Evolutionary conservation across 1,140 invertebrate species (phyloP).

Genomic region (Thrips palmi): DNA sequence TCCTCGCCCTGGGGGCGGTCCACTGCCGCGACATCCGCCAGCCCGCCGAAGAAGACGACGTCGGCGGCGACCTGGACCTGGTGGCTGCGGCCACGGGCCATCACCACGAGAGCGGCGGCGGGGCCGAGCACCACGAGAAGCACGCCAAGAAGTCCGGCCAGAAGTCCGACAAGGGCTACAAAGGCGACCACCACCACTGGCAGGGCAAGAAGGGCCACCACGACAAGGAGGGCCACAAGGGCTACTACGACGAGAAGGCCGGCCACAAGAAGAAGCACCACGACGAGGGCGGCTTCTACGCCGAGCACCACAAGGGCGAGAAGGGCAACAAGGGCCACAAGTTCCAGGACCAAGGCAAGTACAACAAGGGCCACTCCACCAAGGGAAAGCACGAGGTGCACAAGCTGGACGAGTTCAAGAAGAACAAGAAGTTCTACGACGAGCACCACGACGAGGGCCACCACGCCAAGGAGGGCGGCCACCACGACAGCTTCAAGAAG

Average conservation of each 20-base stretch:
- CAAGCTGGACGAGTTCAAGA: constrained; percentile 51
- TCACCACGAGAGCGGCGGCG: constrained; percentile 31
- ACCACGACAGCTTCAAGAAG: constrained; percentile 37
- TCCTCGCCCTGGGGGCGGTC: too few relatives aligned
- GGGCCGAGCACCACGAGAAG: constrained; percentile 34
- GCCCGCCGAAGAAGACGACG: neutral
- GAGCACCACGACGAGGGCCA: constrained; percentile 40
- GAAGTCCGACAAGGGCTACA: constrained; percentile 33
- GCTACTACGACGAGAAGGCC: constrained; percentile 39
- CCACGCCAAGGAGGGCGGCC: constrained; percentile 36
- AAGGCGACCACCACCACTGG: constrained; percentile 37
- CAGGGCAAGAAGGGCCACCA: constrained; percentile 47
- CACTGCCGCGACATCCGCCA: too few relatives aligned
- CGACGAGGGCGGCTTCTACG: constrained; percentile 25
- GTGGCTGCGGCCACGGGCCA: constrained; percentile 18
- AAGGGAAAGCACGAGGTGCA: constrained; percentile 46
- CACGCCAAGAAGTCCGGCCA: constrained; percentile 34
- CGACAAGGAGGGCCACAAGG: constrained; percentile 41
- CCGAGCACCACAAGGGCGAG: constrained; percentile 32
- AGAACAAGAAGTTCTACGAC: constrained; percentile 47
- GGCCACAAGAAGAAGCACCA: constrained; percentile 45
- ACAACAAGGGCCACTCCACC: constrained; percentile 41
- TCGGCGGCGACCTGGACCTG: neutral
- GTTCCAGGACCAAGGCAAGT: constrained; percentile 37
- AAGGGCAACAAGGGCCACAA: constrained; percentile 44